Evolutionary conservation across 2,113 vertebrate genomes (phyloP), one percentile per base, ranked within the genome.

Genomic region (Podocnemis expansa): DNA sequence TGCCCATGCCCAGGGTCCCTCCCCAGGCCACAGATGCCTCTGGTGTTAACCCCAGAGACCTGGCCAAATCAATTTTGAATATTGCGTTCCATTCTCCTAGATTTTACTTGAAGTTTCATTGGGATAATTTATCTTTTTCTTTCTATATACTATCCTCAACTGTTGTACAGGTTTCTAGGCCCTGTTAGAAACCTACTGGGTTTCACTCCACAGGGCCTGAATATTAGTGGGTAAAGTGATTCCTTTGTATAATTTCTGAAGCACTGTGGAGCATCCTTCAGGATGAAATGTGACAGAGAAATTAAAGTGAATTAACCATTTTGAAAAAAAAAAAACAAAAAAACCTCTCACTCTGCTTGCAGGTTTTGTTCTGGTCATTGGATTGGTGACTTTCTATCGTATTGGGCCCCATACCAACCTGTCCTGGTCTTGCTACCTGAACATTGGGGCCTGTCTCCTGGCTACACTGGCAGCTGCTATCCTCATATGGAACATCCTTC

Each of bases 311-410:
- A 11, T 34, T 78, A 75, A 12, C 17, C 55, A 16, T 9, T 41
- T 29, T 38, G 67, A 91, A n/a, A 41, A 45, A n/a, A n/a, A n/a
- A n/a, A n/a, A n/a, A n/a, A n/a, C n/a, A n/a, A n/a, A n/a, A n/a
- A 75, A 21, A 10, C 80, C 34, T 90, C 34, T n/a, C 45, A 1
- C 63, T 94, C 85, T 89, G 41, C 27, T 54, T 91, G 21, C 96
- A 99, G 99, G 99, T 97, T 99, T 99, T 19, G 99, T 99, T 91
- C 98, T 99, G 94, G 99, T 99, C 92, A 99, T 99, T 0, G 99
- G 99, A 45, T 97, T 99, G 52, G 99, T 99, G 97, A 99, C 99
- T 0, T 99, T 99, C 98, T 99, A 99, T 95, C 98, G 98, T 51
- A 99, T 99, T 0, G 99, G 99, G 8, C 99, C 99, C 0, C 98